These are phyloP conservation scores for Danio albolineatus DNA, from an alignment of 2,797 vertebrate species.

Conservation along the genomic window DNA sequence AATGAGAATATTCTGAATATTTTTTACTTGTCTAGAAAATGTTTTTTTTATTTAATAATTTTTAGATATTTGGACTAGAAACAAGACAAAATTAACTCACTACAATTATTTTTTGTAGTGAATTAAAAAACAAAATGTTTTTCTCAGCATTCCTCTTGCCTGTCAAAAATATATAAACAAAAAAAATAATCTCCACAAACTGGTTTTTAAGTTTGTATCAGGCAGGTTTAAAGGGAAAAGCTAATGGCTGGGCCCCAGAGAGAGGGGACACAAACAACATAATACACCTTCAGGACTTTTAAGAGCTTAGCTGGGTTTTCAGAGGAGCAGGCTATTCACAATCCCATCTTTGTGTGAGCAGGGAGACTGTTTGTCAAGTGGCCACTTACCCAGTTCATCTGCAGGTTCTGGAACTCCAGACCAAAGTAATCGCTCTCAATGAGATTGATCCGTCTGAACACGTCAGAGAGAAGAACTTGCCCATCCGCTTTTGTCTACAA, in stretches of 20 bases:
- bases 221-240: slow-evolving; percentile 59
- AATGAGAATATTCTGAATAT: too few relatives aligned
- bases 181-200: slow-evolving; percentile 36
- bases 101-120: too few relatives aligned
- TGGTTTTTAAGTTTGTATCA: slow-evolving; percentile 39
- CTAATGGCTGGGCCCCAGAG: slow-evolving; percentile 38
- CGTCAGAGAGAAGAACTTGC: slow-evolving; percentile 83
- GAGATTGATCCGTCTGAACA: slow-evolving; percentile 90
- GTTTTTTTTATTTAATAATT: too few relatives aligned
- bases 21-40: too few relatives aligned
- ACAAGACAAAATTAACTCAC: too few relatives aligned
- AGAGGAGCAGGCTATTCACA: slow-evolving; percentile 28
- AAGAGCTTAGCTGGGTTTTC: slow-evolving; percentile 28
- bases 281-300: slow-evolving; percentile 37
- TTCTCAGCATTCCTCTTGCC: too few relatives aligned
- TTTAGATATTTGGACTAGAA: too few relatives aligned
- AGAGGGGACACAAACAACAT: slow-evolving; percentile 56
- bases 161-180: too few relatives aligned
- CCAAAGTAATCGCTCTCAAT: slow-evolving; percentile 97
- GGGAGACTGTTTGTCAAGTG: slow-evolving; percentile 32
- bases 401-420: slow-evolving; percentile 92
- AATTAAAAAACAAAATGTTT: too few relatives aligned
- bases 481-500: slow-evolving; percentile 84
- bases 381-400: slow-evolving; percentile 89
- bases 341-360: slow-evolving; percentile 38